A percentile compares a stretch with the other conserved stretches of the same genome.
Conservation (phyloP, 2,113 vertebrate genomes). For the Pomatostomus ruficeps region DNA sequence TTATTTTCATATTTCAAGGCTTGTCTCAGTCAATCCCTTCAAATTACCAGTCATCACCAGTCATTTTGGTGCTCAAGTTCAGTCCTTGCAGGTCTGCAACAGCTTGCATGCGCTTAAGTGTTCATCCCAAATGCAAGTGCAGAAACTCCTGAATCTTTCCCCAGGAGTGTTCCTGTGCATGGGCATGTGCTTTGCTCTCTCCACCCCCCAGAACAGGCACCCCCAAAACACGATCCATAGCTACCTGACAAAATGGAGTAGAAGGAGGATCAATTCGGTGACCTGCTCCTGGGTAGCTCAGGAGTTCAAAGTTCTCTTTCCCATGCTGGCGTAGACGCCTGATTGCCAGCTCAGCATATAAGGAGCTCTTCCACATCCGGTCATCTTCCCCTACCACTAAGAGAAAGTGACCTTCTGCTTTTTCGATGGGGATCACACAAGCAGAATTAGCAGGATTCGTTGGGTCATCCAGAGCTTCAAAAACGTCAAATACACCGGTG, state of each 20-base stretch:
- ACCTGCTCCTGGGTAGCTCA: conserved; percentile 68
- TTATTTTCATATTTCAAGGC: neutral
- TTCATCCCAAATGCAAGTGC: conserved; percentile 61
- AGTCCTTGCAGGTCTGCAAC: neutral
- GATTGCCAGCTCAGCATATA: conserved; percentile 64
- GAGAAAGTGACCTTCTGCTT: conserved; percentile 68
- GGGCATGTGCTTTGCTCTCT: conserved; percentile 62
- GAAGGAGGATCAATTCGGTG: conserved; percentile 69
- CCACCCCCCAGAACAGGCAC: conserved; percentile 64
- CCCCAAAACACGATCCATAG: conserved; percentile 59
- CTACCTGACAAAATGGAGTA: conserved; percentile 59
- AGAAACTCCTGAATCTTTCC: conserved; percentile 72
- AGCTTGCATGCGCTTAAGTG: neutral
- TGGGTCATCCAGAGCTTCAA: conserved; percentile 68
- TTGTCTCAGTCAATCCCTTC: conserved; percentile 26
- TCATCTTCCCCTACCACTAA: conserved; percentile 69
- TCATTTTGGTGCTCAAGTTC: conserved; percentile 18
- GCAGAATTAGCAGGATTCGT: conserved; percentile 42
- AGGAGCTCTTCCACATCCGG: conserved; percentile 69
- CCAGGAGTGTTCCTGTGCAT: conserved; percentile 72
- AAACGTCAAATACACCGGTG: conserved; percentile 62
- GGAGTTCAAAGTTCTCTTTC: conserved; percentile 66
- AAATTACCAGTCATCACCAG: neutral
- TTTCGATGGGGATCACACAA: conserved; percentile 64
- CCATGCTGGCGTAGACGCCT: conserved; percentile 48